Evolutionary conservation across 2,888 invertebrate genomes (phyloP).

Genomic region (Alcis repandata): DNA sequence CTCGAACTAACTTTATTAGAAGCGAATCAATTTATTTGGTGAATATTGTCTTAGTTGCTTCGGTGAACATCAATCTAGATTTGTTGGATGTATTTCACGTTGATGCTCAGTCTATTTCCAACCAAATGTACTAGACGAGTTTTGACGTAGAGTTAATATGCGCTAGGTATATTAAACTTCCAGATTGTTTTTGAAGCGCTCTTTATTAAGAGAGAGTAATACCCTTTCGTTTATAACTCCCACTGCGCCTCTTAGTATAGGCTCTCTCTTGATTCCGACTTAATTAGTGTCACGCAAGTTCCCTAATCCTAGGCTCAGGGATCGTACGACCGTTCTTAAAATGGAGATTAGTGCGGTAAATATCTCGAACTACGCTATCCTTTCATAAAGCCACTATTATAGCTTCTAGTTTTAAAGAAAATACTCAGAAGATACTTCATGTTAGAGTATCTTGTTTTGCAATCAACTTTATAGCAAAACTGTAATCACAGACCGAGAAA

Average conservation of each 20-base stretch:
- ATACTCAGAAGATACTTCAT: conserved; percentile 3
- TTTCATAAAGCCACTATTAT: conserved; percentile 74
- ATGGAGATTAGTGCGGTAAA: conserved; percentile 85
- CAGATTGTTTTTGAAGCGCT: conserved; percentile 48
- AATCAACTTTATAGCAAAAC: conserved; percentile 15
- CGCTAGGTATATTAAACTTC: conserved; percentile 2
- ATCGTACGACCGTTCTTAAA: conserved; percentile 85
- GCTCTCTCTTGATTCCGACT: conserved; percentile 85
- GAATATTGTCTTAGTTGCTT: conserved; percentile 36
- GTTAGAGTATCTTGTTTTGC: conserved; percentile 14
- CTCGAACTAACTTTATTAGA: conserved; percentile 59
- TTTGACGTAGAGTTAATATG: conserved; percentile 16
- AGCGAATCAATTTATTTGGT: conserved; percentile 42
- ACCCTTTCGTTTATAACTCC: conserved; percentile 85
- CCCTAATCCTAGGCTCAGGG: conserved; percentile 84
- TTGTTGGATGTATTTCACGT: conserved; percentile 34
- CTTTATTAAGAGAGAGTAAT: conserved; percentile 77
- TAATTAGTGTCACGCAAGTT: conserved; percentile 87
- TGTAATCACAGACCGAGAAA: conserved; percentile 7
- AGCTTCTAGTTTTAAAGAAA: conserved; percentile 30
- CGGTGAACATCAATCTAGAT: conserved; percentile 43
- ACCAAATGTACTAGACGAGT: conserved; percentile 32
- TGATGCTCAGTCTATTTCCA: conserved; percentile 34
- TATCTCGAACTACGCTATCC: conserved; percentile 83
- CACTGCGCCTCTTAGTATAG: conserved; percentile 83